These are phyloP conservation scores for Discoglossus pictus DNA, from an alignment of 2,797 vertebrate species.

Conservation along the genomic window DNA sequence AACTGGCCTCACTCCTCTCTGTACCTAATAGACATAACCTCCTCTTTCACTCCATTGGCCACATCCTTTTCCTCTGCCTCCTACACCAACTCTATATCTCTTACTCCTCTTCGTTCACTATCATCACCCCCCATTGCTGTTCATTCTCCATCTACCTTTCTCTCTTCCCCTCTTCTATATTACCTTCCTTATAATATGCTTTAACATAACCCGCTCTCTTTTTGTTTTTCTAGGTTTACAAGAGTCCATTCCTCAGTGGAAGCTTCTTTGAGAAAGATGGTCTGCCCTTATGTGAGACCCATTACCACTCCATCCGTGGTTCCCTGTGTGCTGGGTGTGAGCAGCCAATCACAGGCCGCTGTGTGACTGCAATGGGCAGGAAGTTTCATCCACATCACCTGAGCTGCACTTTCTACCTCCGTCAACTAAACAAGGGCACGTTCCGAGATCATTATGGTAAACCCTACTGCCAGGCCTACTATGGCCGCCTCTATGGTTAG, in stretches of 20 bases:
- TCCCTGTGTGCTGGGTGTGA: slow-evolving; percentile 87
- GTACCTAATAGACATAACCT: no score
- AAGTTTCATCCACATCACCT: slow-evolving; percentile 92
- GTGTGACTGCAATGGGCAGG: slow-evolving; percentile 88
- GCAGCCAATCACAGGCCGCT: slow-evolving; percentile 88
- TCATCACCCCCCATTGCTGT: no score
- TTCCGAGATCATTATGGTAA: slow-evolving; percentile 92
- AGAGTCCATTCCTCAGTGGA: slow-evolving; percentile 84
- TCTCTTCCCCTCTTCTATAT: no score
- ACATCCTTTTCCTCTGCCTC: no score
- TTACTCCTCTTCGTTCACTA: no score
- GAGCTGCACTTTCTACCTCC: slow-evolving; percentile 89
- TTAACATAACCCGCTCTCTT: no score
- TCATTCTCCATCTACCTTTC: no score
- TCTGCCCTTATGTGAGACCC: slow-evolving; percentile 86
- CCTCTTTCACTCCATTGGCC: no score
- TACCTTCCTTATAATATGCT: no score
- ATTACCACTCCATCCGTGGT: slow-evolving; percentile 85
- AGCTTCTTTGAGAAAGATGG: slow-evolving; percentile 91
- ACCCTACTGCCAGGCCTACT: slow-evolving; percentile 92
- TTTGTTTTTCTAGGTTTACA: slow-evolving; percentile 24
- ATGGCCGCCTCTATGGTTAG: slow-evolving; percentile 86
- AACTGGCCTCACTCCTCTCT: no score
- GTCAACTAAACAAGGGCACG: slow-evolving; percentile 88
- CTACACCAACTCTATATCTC: no score